A percentile compares a stretch with the other conserved stretches of the same genome.
phyloP scores from a whole-genome alignment of 1,140 invertebrate species.

The Ladona fulva region DNA sequence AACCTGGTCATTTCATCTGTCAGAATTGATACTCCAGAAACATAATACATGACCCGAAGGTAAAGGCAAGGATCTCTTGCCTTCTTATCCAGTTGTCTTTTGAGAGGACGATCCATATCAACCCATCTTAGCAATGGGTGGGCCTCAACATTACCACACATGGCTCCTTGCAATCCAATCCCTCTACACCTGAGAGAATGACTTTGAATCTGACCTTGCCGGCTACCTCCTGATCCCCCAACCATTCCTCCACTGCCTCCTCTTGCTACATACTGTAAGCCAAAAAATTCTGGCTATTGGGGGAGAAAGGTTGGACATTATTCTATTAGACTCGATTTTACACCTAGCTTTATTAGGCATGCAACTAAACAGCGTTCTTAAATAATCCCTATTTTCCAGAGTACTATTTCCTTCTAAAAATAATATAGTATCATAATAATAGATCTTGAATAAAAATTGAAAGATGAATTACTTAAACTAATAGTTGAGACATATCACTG shows the following conservation, averaged over 20 bases:
- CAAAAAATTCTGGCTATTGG: conserved; percentile 71
- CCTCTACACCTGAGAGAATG: neutral
- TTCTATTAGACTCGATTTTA: too few relatives aligned
- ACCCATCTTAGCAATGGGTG: conserved; percentile 60
- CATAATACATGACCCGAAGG: conserved; percentile 88
- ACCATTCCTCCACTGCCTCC: conserved; percentile 40
- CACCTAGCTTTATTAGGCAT: too few relatives aligned
- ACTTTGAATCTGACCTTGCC: neutral
- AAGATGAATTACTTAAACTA: too few relatives aligned
- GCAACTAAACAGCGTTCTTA: too few relatives aligned
- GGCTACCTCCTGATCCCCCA: conserved; percentile 20
- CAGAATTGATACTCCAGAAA: conserved; percentile 72
- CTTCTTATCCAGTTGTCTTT: conserved; percentile 88
- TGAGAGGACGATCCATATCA: conserved; percentile 83
- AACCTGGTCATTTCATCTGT: conserved; percentile 85
- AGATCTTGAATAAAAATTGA: too few relatives aligned
- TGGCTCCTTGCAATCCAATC: conserved; percentile 66
- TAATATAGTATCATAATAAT: too few relatives aligned
- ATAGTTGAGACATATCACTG: too few relatives aligned
- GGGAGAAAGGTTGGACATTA: conserved; percentile 9
- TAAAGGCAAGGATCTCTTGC: conserved; percentile 66
- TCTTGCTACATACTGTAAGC: conserved; percentile 54
- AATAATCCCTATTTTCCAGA: too few relatives aligned
- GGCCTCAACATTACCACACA: neutral
- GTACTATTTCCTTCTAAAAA: too few relatives aligned